Evolutionary conservation across 2,888 invertebrate genomes (phyloP), one percentile per base, ranked within the genome.

Genomic region (Apamea anceps): DNA sequence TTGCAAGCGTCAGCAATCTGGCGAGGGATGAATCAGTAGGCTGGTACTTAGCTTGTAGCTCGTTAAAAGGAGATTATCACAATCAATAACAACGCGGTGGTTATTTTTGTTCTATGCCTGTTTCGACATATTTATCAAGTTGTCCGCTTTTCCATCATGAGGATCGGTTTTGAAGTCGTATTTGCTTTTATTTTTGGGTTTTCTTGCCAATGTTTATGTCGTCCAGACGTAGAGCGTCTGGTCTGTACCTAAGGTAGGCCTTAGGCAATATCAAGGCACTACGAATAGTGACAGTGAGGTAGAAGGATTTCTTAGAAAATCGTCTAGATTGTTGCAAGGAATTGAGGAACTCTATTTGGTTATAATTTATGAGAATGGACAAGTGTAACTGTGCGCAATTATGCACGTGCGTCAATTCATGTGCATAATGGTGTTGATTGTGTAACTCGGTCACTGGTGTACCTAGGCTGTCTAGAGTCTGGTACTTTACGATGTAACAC

Each of bases 351-450:
- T 25, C 0, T 42, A 65, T 75, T 73, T 84, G 65, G n/a, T 67
- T 18, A 21, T n/a, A 66, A 12, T 32, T 75, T 13, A 81, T 81
- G 57, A 79, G 60, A 81, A 77, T 65, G 8, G 84, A 83, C 83
- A 72, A 37, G 15, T 75, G 54, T 51, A 79, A 81, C 54, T 67
- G 25, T 73, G 62, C 75, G 62, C 71, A 76, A 79, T 85, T 45
- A 65, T 45, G 76, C 67, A 57, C 72, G 66, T 75, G 77, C 67
- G 37, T 65, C 74, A 66, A 28, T 28, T 45, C 66, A n/a, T 68
- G 67, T 63, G 71, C 57, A 28, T 74, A 37, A 77, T 65, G 48
- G 72, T 77, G 75, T 77, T 85, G 76, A 85, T 85, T 85, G 85
- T 77, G 81, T 77, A 82, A 72, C 74, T 82, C 72, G 74, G 79